A percentile compares a stretch with the other conserved stretches of the same genome.
Evolutionary conservation across 2,888 invertebrate genomes (phyloP).

Genomic region (Rhyacophila evoluta): DNA sequence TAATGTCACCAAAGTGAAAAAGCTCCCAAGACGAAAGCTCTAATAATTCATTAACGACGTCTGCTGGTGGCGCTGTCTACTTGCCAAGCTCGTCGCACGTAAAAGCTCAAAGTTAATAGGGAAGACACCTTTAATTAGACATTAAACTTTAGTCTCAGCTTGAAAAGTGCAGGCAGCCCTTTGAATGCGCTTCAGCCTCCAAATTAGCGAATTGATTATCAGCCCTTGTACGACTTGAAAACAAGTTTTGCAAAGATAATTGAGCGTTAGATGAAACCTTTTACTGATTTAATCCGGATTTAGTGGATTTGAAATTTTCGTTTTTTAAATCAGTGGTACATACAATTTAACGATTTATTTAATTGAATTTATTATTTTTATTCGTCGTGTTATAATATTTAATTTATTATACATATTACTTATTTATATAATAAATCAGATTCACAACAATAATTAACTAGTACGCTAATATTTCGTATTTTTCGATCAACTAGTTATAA

Average conservation of each 20-base stretch:
- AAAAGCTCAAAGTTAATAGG: conserved; percentile 44
- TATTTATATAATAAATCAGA: no score
- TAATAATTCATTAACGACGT: conserved; percentile 40
- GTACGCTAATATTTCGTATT: no score
- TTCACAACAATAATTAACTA: no score
- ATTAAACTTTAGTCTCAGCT: conserved; percentile 41
- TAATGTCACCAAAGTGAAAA: conserved; percentile 30
- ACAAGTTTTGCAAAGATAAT: background rate
- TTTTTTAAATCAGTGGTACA: no score
- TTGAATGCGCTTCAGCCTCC: conserved; percentile 28
- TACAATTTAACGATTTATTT: no score
- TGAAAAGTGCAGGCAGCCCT: conserved; percentile 45
- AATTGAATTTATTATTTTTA: no score
- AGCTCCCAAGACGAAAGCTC: conserved; percentile 33
- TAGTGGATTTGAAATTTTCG: no score
- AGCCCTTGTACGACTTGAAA: conserved; percentile 14
- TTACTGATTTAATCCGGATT: background rate
- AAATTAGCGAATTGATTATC: conserved; percentile 45
- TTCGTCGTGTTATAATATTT: no score
- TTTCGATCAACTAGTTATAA: no score
- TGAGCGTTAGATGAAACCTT: conserved; percentile 16
- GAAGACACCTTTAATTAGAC: conserved; percentile 47
- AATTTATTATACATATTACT: no score
- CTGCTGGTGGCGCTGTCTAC: conserved; percentile 1
- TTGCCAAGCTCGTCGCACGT: conserved; percentile 20